These are phyloP conservation scores for Drosophila biarmipes DNA, from an alignment of 1,140 invertebrate genomes.

Conservation along the genomic window DNA sequence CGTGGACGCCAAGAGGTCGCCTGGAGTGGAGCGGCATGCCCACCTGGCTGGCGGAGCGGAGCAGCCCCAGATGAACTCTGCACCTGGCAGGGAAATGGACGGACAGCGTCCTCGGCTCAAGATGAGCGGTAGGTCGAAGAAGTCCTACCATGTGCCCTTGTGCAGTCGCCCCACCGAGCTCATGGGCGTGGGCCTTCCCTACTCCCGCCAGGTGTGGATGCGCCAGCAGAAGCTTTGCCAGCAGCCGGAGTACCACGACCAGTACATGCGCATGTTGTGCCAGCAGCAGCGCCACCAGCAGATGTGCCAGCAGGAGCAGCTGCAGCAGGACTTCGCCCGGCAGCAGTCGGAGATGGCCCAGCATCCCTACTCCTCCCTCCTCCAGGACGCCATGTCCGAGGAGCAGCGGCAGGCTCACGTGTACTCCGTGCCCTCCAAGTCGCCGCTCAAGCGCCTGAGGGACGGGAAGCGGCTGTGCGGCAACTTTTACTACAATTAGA, in stretches of 20 bases:
- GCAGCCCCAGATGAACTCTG: not conserved
- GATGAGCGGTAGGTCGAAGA: slow-evolving; percentile 1
- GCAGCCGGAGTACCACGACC: slow-evolving; percentile 24
- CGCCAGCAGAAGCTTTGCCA: slow-evolving; percentile 37
- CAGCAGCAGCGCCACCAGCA: slow-evolving; percentile 14
- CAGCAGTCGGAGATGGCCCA: not conserved
- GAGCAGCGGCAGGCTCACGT: not conserved
- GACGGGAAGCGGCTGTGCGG: slow-evolving; percentile 44
- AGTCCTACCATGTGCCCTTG: slow-evolving; percentile 28
- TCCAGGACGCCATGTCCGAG: not conserved
- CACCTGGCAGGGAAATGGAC: not conserved
- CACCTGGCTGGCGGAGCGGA: not conserved
- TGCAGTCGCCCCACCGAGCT: slow-evolving; percentile 36
- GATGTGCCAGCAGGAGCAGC: slow-evolving; percentile 10
- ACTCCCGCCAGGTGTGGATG: slow-evolving; percentile 6
- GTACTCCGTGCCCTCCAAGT: slow-evolving; percentile 39
- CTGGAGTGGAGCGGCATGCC: too few species aligned
- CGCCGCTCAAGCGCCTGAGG: not conserved
- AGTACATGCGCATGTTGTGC: slow-evolving; percentile 17
- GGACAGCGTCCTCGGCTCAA: not conserved
- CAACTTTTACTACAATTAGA: slow-evolving; percentile 63
- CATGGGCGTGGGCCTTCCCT: slow-evolving; percentile 15
- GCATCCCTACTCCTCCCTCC: slow-evolving; percentile 1
- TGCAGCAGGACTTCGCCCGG: not conserved
- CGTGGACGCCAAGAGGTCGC: slow-evolving; percentile 16